Conservation (phyloP, 2,888 invertebrate genomes). For the Phyllotreta striolata region DNA sequence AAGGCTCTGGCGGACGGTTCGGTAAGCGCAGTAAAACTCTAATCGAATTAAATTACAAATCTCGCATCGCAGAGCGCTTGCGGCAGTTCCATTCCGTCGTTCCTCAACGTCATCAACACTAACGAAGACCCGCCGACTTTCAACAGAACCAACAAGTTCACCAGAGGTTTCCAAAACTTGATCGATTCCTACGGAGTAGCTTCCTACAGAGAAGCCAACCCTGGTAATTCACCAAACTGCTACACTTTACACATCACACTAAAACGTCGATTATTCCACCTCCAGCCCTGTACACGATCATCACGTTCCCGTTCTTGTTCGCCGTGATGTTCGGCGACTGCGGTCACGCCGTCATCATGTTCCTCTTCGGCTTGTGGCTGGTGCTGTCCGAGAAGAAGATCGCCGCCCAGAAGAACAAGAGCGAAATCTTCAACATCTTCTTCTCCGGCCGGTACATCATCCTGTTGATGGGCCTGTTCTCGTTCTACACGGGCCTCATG, state of each 20-base stretch:
- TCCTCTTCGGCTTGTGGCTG: conserved; percentile 82
- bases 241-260: not conserved
- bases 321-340: conserved; percentile 96
- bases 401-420: conserved; percentile 71
- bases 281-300: conserved; percentile 65
- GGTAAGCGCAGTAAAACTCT: conserved; percentile 59
- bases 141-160: conserved; percentile 78
- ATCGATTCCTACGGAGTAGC: conserved; percentile 81
- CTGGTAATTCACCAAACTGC: conserved; percentile 60
- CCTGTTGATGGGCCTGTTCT: conserved; percentile 78
- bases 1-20: conserved; percentile 83
- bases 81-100: conserved; percentile 76
- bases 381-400: conserved; percentile 81
- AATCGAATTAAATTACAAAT: conserved; percentile 17
- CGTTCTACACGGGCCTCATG: conserved; percentile 79
- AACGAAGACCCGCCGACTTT: conserved; percentile 75
- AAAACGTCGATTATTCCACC: conserved; percentile 39
- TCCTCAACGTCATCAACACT: conserved; percentile 74
- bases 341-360: conserved; percentile 89
- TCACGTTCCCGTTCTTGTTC: conserved; percentile 95
- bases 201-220: conserved; percentile 76
- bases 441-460: conserved; percentile 82
- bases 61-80: conserved; percentile 60
- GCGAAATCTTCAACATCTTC: conserved; percentile 80
- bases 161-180: conserved; percentile 75